Evolutionary conservation across 2,113 vertebrate species (phyloP).

Genomic region (Odocoileus virginianus): DNA sequence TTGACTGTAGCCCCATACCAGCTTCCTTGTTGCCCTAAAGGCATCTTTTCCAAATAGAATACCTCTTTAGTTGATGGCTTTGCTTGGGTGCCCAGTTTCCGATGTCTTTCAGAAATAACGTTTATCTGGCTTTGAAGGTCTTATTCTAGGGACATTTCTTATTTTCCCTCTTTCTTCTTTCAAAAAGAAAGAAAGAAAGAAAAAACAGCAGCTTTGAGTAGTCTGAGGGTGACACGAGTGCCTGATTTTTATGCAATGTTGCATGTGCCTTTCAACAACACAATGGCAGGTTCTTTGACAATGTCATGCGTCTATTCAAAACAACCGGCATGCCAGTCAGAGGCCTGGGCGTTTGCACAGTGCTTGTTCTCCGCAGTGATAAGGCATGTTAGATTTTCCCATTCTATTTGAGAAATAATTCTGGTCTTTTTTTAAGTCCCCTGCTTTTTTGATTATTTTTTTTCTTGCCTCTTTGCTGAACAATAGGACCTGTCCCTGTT

Average conservation of each 20-base stretch:
- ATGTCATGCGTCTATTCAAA: slow-evolving; percentile 64
- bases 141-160: slow-evolving; percentile 55
- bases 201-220: slow-evolving; percentile 38
- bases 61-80: background rate
- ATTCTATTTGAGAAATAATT: slow-evolving; percentile 69
- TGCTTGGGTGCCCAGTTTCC: slow-evolving; percentile 36
- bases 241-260: slow-evolving; percentile 61
- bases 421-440: slow-evolving; percentile 50
- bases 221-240: slow-evolving; percentile 23
- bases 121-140: slow-evolving; percentile 55
- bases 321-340: slow-evolving; percentile 70
- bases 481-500: slow-evolving; percentile 59
- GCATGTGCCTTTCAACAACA: slow-evolving; percentile 56
- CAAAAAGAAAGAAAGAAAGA: slow-evolving; percentile 41
- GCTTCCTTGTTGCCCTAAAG: background rate
- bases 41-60: background rate
- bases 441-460: slow-evolving; percentile 56
- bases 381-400: slow-evolving; percentile 55
- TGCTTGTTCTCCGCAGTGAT: slow-evolving; percentile 51
- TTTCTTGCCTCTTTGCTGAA: slow-evolving; percentile 32
- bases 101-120: slow-evolving; percentile 32
- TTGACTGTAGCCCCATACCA: background rate
- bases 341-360: slow-evolving; percentile 58
- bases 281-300: slow-evolving; percentile 62
- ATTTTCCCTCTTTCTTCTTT: slow-evolving; percentile 70